Conservation (phyloP, 2,797 vertebrate genomes). For the Dryobates pubescens region DNA sequence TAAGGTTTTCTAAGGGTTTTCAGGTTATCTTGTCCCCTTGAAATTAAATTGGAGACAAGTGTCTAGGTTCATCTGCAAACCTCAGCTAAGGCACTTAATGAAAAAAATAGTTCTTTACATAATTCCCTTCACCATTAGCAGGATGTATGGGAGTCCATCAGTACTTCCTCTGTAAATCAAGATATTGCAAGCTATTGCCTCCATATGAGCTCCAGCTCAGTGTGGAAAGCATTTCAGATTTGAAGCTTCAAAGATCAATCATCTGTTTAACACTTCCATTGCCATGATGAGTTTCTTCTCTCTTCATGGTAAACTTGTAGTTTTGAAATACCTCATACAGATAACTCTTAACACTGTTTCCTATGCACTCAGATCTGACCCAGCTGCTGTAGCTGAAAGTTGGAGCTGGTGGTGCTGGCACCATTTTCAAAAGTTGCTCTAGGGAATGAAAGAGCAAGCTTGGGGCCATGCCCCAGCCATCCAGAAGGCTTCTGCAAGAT, state of each 20-base stretch:
- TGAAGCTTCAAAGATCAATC: conserved; percentile 5
- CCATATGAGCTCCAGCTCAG: background rate
- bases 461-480: background rate
- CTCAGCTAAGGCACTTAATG: conserved; percentile 7
- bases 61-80: background rate
- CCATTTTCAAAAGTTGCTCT: background rate
- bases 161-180: conserved; percentile 48
- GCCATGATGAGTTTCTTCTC: background rate
- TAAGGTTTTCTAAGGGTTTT: background rate
- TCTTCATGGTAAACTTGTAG: conserved; percentile 3
- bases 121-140: conserved; percentile 37
- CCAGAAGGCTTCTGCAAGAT: background rate
- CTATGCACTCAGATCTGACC: background rate
- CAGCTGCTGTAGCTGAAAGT: background rate
- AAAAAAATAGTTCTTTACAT: conserved; percentile 12
- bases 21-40: background rate
- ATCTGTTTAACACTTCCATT: conserved; percentile 27
- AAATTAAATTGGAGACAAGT: conserved; percentile 24
- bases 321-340: background rate
- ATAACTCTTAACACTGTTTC: background rate
- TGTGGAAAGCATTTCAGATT: conserved; percentile 21
- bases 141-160: conserved; percentile 28
- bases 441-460: background rate
- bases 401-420: background rate
- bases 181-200: background rate